A percentile compares a stretch with the other conserved stretches of the same genome.
phyloP scores from a whole-genome alignment of 2,888 invertebrate genomes.

The Tetanocera ferruginea region DNA sequence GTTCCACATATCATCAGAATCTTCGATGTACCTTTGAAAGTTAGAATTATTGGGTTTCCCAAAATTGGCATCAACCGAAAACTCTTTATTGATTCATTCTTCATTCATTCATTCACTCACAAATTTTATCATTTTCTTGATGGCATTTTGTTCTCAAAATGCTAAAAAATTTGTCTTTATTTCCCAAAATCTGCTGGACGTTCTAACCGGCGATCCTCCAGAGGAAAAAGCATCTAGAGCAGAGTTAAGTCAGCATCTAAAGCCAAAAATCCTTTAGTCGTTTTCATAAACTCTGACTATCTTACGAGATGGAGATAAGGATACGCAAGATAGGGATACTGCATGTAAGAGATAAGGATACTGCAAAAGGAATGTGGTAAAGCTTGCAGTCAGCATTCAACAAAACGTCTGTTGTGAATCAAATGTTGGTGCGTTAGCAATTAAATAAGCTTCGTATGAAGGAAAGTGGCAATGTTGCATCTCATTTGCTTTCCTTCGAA shows the following conservation, averaged over 20 bases:
- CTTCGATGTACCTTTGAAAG: too few relatives aligned
- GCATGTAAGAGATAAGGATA: not conserved
- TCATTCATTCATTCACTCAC: too few relatives aligned
- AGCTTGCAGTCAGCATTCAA: slow-evolving; percentile 37
- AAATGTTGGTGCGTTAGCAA: slow-evolving; percentile 38
- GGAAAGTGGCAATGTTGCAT: not conserved
- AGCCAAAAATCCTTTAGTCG: slow-evolving; percentile 23
- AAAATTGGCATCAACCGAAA: too few relatives aligned
- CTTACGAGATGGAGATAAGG: too few relatives aligned
- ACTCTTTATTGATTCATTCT: too few relatives aligned
- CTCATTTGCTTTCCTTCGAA: slow-evolving; percentile 1
- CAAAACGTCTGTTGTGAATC: not conserved
- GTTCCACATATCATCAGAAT: too few relatives aligned
- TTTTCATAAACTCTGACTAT: not conserved
- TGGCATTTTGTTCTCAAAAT: too few relatives aligned
- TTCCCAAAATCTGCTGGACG: not conserved
- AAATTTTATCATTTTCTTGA: too few relatives aligned
- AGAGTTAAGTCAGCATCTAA: slow-evolving; percentile 25
- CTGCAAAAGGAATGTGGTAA: slow-evolving; percentile 34
- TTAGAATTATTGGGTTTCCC: too few relatives aligned
- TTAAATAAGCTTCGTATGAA: slow-evolving; percentile 33
- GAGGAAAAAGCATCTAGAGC: not conserved
- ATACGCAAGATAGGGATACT: not conserved
- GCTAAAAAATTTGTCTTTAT: too few relatives aligned
- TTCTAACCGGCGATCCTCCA: slow-evolving; percentile 37